These are phyloP conservation scores for Ispidina lecontei DNA, from an alignment of 2,797 vertebrate genomes.

Conservation along the genomic window DNA sequence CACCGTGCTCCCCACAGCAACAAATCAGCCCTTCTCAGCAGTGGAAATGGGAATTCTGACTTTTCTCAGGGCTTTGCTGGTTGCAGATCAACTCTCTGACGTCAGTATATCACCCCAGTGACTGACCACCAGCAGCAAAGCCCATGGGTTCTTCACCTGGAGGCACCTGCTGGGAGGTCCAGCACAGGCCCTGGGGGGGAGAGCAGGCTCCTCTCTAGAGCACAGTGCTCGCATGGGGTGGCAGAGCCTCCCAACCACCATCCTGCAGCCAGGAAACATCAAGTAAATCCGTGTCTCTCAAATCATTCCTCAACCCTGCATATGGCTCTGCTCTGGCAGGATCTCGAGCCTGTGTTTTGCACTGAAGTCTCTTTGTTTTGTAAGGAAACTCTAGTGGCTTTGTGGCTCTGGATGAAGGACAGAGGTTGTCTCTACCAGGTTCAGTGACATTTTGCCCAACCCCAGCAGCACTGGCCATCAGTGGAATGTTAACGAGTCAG, in stretches of 20 bases:
- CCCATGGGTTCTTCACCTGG: not conserved
- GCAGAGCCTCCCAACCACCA: not conserved
- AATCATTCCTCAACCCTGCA: not conserved
- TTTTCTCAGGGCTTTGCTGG: not conserved
- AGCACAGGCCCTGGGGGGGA: fast-evolving
- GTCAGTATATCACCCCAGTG: not conserved
- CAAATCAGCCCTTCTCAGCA: not conserved
- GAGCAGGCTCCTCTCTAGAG: not conserved
- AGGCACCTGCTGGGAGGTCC: not conserved
- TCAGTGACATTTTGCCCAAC: not conserved
- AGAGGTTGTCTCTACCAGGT: not conserved
- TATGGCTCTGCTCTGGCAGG: not conserved
- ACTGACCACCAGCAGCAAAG: fast-evolving
- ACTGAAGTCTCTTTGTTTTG: not conserved
- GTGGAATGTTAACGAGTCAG: not conserved
- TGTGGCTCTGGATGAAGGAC: not conserved
- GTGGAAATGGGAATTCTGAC: not conserved
- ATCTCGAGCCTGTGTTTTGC: fast-evolving
- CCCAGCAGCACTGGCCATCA: not conserved
- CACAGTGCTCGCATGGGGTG: not conserved
- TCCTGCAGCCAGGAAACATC: not conserved
- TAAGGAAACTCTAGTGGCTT: not conserved
- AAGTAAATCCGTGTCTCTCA: not conserved
- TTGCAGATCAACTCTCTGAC: not conserved
- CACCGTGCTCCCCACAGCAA: fast-evolving